Base-by-base conservation (phyloP, 2,888 invertebrate species). In the Cosmopolites sordidus region DNA sequence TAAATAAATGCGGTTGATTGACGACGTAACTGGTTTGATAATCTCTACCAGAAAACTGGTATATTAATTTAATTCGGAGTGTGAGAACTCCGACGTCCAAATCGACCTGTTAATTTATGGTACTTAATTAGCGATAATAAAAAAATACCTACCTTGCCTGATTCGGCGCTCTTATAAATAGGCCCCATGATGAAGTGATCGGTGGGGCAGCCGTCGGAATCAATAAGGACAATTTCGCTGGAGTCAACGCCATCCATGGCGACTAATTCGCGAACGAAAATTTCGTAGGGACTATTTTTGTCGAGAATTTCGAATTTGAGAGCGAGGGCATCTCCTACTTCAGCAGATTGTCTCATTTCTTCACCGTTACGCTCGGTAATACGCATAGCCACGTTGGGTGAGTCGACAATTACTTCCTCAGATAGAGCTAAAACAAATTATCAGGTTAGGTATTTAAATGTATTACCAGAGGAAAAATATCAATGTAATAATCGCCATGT, bases 121-220 rank as follows among this genome's bases (percentile, higher is more conserved):
- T 22, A 5, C 22, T 22, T 22, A 22, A 22, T 22, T 22, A 22
- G 22, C 3, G 22, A 22, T 22, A 22, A 22, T n/a, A n/a, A n/a
- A n/a, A 8, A 3, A 8, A 22, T 33, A 56, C 75, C 75, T 75
- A 87, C 87, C 82, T 92, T 91, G 75, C 87, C 87, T 56, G 85
- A 83, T 64, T 83, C 78, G 38, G 83, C 79, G 37, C 90, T 88
- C 76, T 92, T 91, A 76, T 88, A 87, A 58, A 94, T 81, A 15
- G 92, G 89, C 66, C 92, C 92, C 92, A 94, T 92, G 72, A 94
- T 93, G 74, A 91, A 89, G 69, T 92, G 89, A 73, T 94, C 93
- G 16, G 93, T 93, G 11, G 94, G 94, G 69, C 93, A 95, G 68
- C 94, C 94, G 65, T 87, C 83, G 58, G 90, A 87, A 73, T 94